These are phyloP conservation scores for Nematostella vectensis DNA, from an alignment of 92 coral and sea anemone species.

Conservation along the genomic window DNA sequence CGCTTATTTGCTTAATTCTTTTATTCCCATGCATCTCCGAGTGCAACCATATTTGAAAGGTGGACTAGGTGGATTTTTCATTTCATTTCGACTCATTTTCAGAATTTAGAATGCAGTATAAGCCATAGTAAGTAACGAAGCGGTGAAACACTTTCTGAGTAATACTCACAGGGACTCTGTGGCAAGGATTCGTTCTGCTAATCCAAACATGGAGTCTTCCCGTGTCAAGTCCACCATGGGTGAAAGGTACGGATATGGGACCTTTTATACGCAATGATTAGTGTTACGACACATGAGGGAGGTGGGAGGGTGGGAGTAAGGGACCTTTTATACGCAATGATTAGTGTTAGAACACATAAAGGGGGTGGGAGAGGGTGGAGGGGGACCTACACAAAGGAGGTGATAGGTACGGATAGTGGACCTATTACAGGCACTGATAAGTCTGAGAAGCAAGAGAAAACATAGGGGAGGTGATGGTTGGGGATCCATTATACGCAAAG, in stretches of 20 bases:
- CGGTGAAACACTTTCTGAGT: neutral
- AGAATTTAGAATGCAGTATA: too few relatives aligned
- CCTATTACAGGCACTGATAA: constrained; percentile 34
- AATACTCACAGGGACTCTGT: constrained; percentile 94
- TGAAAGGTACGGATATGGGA: constrained; percentile 87
- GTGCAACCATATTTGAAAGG: too few relatives aligned
- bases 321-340: constrained; percentile 51
- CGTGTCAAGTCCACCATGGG: constrained; percentile 81
- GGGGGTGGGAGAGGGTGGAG: constrained; percentile 64
- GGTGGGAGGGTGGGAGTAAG: constrained; percentile 81
- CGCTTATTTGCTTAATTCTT: too few relatives aligned
- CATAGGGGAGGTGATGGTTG: too few relatives aligned
- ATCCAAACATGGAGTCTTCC: constrained; percentile 81
- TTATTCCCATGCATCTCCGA: too few relatives aligned
- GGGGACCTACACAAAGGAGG: too few relatives aligned
- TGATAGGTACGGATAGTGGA: constrained; percentile 59
- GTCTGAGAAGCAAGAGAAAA: neutral
- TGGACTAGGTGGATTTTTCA: too few relatives aligned
- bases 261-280: constrained; percentile 34
- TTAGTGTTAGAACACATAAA: neutral
- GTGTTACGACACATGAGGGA: neutral
- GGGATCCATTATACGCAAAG: too few relatives aligned
- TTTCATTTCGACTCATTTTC: too few relatives aligned
- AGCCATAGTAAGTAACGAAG: too few relatives aligned
- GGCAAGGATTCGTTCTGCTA: constrained; percentile 92